Evolutionary conservation across 2,888 invertebrate species (phyloP).

Genomic region (Chorisops tibialis): DNA sequence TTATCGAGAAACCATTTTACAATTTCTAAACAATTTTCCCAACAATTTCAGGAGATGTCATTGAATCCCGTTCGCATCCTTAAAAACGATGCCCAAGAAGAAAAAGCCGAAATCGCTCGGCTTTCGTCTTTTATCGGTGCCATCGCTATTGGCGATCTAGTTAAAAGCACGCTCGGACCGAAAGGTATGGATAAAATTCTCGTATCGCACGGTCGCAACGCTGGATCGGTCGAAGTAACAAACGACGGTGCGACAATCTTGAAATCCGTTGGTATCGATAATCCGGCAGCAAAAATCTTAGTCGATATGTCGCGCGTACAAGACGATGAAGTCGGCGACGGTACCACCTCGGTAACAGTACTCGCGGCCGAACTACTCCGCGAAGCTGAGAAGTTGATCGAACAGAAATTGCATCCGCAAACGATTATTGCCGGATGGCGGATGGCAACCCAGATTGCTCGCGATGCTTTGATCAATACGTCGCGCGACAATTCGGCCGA

Average conservation of each 20-base stretch:
- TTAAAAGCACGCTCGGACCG: conserved; percentile 97
- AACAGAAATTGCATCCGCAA: conserved; percentile 96
- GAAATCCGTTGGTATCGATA: conserved; percentile 93
- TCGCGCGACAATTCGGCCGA: conserved; percentile 81
- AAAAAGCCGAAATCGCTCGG: conserved; percentile 95
- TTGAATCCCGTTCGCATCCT: conserved; percentile 92
- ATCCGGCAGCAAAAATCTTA: conserved; percentile 97
- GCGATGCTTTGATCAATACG: conserved; percentile 72
- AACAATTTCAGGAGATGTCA: conserved; percentile 63
- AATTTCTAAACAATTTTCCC: too few species aligned
- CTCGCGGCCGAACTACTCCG: conserved; percentile 86
- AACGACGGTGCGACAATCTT: conserved; percentile 99
- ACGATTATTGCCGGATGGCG: conserved; percentile 96
- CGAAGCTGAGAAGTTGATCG: conserved; percentile 91
- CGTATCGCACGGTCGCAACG: conserved; percentile 73
- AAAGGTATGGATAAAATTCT: conserved; percentile 98
- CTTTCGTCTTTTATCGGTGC: conserved; percentile 98
- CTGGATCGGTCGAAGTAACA: conserved; percentile 89
- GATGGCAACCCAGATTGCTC: conserved; percentile 78
- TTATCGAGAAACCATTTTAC: too few species aligned
- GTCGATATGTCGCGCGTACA: conserved; percentile 99
- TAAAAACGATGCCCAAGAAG: conserved; percentile 95
- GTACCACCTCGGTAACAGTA: conserved; percentile 98
- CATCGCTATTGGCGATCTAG: conserved; percentile 96
- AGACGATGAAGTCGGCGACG: conserved; percentile 99